Conservation (phyloP, 2,888 invertebrate genomes). For the Melanargia galathea region DNA sequence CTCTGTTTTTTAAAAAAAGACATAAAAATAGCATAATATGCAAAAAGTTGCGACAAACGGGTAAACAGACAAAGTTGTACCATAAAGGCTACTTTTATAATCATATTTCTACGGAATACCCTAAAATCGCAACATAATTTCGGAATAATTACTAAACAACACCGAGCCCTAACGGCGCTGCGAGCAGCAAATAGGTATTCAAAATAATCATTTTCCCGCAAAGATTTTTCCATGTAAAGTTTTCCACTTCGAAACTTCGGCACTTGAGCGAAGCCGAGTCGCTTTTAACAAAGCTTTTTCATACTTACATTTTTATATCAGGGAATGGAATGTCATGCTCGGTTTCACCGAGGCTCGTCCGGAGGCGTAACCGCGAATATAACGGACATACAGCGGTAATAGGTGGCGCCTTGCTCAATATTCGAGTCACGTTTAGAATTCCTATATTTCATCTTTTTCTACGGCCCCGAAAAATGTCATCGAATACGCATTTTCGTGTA, state of each 20-base stretch:
- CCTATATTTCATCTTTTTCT: conserved; percentile 82
- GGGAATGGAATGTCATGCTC: conserved; percentile 79
- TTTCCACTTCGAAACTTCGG: conserved; percentile 81
- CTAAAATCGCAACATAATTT: conserved; percentile 12
- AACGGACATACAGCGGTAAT: conserved; percentile 77
- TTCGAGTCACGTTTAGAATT: conserved; percentile 80
- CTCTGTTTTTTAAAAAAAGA: no score
- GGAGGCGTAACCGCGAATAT: conserved; percentile 77
- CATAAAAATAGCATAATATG: no score
- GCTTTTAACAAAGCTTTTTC: conserved; percentile 82
- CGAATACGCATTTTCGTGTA: conserved; percentile 82
- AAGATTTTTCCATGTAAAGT: conserved; percentile 80
- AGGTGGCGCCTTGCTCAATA: conserved; percentile 73
- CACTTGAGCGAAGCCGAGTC: conserved; percentile 78
- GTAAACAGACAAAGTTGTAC: no score
- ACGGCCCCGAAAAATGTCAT: conserved; percentile 81
- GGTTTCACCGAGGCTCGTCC: conserved; percentile 73
- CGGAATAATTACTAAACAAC: conserved; percentile 17
- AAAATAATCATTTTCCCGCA: conserved; percentile 78
- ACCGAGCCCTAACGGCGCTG: conserved; percentile 4
- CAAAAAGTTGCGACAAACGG: no score
- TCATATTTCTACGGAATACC: background rate
- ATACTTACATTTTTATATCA: conserved; percentile 81
- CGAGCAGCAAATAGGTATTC: conserved; percentile 47
- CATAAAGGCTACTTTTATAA: no score